These are phyloP conservation scores for Graphium colonna DNA, from an alignment of 2,888 invertebrate genomes.

Conservation along the genomic window DNA sequence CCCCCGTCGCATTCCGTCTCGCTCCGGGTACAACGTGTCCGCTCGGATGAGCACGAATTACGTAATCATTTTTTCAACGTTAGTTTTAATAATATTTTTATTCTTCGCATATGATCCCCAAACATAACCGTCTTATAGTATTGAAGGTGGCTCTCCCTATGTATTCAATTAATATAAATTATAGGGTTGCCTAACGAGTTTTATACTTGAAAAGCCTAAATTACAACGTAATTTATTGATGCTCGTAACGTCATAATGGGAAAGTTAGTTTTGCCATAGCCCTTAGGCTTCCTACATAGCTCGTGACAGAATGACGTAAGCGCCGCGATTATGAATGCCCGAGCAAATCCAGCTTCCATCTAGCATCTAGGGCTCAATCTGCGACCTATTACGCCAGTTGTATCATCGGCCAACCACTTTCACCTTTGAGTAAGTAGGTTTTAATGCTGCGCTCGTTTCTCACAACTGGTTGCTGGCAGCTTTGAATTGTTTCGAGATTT, in stretches of 20 bases:
- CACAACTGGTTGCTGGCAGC: conserved; percentile 17
- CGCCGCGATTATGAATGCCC: conserved; percentile 15
- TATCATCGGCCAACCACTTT: conserved; percentile 61
- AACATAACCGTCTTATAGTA: no score
- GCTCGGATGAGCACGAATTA: no score
- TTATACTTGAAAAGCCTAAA: background rate
- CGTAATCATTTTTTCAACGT: no score
- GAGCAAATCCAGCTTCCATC: conserved; percentile 28
- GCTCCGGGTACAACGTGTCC: no score
- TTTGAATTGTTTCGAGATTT: background rate
- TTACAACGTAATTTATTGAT: background rate
- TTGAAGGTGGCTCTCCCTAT: no score
- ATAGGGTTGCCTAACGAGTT: background rate
- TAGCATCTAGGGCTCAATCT: conserved; percentile 39
- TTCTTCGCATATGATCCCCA: no score
- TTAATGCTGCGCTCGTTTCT: conserved; percentile 34
- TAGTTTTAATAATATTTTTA: no score
- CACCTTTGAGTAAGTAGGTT: conserved; percentile 48
- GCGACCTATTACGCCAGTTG: conserved; percentile 64
- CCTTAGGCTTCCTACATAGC: no score
- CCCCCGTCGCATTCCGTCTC: no score
- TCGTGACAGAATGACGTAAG: conserved; percentile 10
- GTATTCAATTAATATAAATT: background rate
- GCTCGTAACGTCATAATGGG: no score
- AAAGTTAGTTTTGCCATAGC: no score